phyloP scores from a whole-genome alignment of 2,888 invertebrate species.

The Hoplodrina blanda region DNA sequence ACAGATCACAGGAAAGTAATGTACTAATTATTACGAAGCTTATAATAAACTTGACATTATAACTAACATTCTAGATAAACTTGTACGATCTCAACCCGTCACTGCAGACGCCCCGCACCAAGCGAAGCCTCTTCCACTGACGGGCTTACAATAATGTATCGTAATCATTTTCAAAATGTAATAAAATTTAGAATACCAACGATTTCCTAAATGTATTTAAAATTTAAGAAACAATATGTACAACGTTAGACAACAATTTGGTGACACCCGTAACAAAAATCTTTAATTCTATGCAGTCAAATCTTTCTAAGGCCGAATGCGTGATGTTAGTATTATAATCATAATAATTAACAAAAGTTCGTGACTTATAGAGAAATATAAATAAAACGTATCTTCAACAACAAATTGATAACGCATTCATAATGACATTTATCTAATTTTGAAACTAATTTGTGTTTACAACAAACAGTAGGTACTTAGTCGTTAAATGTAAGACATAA shows the following conservation, averaged over 20 bases:
- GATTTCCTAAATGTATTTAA: slow-evolving; percentile 73
- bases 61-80: slow-evolving; percentile 72
- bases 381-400: slow-evolving; percentile 30
- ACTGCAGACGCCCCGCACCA: slow-evolving; percentile 51
- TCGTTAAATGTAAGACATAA: slow-evolving; percentile 24
- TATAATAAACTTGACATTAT: slow-evolving; percentile 71
- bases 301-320: slow-evolving; percentile 82
- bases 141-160: slow-evolving; percentile 66
- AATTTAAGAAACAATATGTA: slow-evolving; percentile 77
- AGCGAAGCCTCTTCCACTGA: slow-evolving; percentile 56
- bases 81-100: slow-evolving; percentile 63
- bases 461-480: slow-evolving; percentile 12
- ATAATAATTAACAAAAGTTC: slow-evolving; percentile 43
- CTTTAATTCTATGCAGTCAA: slow-evolving; percentile 89
- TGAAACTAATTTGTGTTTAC: slow-evolving; percentile 10
- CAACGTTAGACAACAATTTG: slow-evolving; percentile 69
- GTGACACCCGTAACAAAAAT: slow-evolving; percentile 68
- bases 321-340: slow-evolving; percentile 52
- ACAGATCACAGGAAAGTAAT: slow-evolving; percentile 84
- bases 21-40: slow-evolving; percentile 79
- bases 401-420: slow-evolving; percentile 32
- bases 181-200: slow-evolving; percentile 84
- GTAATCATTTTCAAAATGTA: slow-evolving; percentile 72
- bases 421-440: slow-evolving; percentile 11
- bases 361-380: slow-evolving; percentile 31